These are phyloP conservation scores for Meriones psammophilus DNA, from an alignment of 2,797 vertebrate genomes.

Conservation along the genomic window DNA sequence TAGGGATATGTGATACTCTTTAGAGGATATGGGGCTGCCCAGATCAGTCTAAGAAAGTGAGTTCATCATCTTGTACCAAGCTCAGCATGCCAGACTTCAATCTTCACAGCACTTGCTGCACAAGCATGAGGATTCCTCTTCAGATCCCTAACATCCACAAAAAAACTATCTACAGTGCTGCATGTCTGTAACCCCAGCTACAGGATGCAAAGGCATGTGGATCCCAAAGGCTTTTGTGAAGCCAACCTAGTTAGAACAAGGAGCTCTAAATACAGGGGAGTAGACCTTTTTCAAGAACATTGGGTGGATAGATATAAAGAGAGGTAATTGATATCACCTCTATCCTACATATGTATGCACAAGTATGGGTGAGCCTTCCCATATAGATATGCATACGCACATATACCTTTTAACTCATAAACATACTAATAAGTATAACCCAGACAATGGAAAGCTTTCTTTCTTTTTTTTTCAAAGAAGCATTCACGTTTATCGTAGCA, in stretches of 20 bases:
- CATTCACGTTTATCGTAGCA: too few relatives aligned
- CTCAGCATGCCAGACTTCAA: too few relatives aligned
- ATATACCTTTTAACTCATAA: background rate
- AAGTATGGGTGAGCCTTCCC: background rate
- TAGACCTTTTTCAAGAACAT: background rate
- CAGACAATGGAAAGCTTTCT: background rate
- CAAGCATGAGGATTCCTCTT: background rate
- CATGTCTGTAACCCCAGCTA: background rate
- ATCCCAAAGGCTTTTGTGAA: background rate
- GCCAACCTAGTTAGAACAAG: background rate
- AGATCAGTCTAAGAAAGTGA: too few relatives aligned
- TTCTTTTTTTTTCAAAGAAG: too few relatives aligned
- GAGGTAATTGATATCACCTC: background rate
- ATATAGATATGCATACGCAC: rapidly evolving
- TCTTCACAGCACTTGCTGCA: background rate
- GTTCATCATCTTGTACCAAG: too few relatives aligned
- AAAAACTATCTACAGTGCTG: background rate
- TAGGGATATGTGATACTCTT: too few relatives aligned
- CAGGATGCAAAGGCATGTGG: background rate
- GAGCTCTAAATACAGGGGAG: background rate
- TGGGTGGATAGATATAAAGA: background rate
- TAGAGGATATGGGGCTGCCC: too few relatives aligned
- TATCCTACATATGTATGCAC: background rate
- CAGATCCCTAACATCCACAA: background rate
- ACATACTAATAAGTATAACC: constrained; percentile 20